Percentiles rank a stretch among this genome's conserved stretches.
Evolutionary conservation across 2,113 vertebrate species (phyloP).

Genomic region (Gallinago paraguaiae): DNA sequence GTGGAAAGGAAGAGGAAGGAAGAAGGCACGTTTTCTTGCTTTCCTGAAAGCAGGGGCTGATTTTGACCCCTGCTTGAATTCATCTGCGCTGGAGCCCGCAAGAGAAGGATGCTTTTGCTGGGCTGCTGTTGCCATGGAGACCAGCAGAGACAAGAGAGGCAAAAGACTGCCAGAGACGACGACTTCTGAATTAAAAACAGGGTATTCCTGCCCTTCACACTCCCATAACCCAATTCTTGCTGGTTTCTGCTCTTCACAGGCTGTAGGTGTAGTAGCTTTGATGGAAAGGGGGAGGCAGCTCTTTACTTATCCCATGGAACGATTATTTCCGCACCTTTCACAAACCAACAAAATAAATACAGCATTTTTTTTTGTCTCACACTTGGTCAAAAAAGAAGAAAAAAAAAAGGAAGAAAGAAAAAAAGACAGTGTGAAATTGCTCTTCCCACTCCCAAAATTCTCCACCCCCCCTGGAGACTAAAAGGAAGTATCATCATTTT

Average conservation of each 20-base stretch:
- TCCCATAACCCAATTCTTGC: neutral
- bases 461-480: neutral
- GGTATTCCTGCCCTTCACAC: conserved; percentile 3
- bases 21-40: neutral
- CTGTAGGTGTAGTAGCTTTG: conserved; percentile 10
- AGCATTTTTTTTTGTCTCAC: conserved; percentile 16
- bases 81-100: neutral
- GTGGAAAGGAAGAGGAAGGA: neutral
- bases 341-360: neutral
- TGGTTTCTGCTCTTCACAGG: neutral
- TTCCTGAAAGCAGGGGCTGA: neutral
- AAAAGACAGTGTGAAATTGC: neutral
- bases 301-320: neutral
- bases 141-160: conserved; percentile 72
- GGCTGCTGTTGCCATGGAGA: conserved; percentile 77
- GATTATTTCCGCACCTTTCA: conserved; percentile 7
- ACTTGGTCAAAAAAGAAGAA: neutral
- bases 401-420: neutral
- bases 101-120: conserved; percentile 42
- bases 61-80: conserved; percentile 60
- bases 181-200: conserved; percentile 66
- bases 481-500: conserved; percentile 34
- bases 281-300: neutral
- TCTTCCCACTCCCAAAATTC: neutral
- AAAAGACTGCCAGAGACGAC: conserved; percentile 56